Evolutionary conservation across 2,113 vertebrate species (phyloP), one percentile per base, ranked within the genome.

Genomic region (Genyomyrus donnyi): DNA sequence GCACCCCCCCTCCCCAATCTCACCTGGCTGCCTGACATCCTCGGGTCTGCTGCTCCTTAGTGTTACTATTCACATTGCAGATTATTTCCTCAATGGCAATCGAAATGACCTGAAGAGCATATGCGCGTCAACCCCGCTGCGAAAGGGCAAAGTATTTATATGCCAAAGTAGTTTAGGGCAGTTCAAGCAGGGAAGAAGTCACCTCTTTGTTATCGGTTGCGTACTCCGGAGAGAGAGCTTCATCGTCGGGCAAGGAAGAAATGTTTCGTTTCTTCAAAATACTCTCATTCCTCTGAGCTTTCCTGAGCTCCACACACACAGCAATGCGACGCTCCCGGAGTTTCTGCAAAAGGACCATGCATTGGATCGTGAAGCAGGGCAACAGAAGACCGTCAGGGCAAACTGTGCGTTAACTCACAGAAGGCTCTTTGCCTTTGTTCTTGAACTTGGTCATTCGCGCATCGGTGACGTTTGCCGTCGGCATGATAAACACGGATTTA

Each of bases 1-100:
- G n/a, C 62, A 31, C 5, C 5, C 53, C 53, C 62, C 5, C 19
- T 5, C 70, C 70, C 70, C 42, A 1, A 1, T 24, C 42, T 91
- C 96, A 98, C 98, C 98, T 97, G 93, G 95, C 91, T n/a, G 95
- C 95, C 91, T 97, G 96, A 3, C 97, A 97, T 0, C 98, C 97
- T 53, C 94, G 91, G 52, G 96, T 94, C 91, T 97, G 96, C 2
- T 95, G 58, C 42, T 93, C 90, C 0, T 89, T 90, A 88, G 95
- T 87, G 0, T 93, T 93, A 2, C 94, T 93, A 48, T 96, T 96
- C 74, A 98, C 91, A 0, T 94, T 95, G 87, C 91, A 39, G 15
- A 96, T 89, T 0, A 99, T 97, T n/a, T 98, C 96, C 88, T 96
- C 92, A 92, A 93, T 92, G 90, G 94, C 13, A 90, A 93, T n/a